Conservation (phyloP, 2,888 invertebrate genomes). For the Bombyx huttoni region DNA sequence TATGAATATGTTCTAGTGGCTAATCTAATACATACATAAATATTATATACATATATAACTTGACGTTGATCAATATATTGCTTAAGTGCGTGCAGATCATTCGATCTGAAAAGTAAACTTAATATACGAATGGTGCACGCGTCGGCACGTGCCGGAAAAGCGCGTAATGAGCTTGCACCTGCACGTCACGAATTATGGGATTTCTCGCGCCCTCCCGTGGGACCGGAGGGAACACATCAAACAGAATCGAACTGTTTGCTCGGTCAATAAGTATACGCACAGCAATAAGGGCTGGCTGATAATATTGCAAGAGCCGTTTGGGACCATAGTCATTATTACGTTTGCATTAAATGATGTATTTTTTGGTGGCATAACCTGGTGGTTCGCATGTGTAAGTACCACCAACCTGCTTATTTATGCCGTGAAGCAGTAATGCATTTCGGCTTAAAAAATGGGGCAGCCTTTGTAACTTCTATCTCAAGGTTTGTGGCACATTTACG, state of each 20-base stretch:
- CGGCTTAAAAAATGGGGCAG: no score
- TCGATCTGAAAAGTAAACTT: conserved; percentile 33
- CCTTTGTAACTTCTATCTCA: no score
- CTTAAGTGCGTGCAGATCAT: conserved; percentile 31
- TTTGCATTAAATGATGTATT: no score
- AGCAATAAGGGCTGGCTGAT: conserved; percentile 46
- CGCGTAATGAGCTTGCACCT: conserved; percentile 69
- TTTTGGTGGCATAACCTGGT: no score
- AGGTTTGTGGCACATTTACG: no score
- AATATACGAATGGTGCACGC: conserved; percentile 31
- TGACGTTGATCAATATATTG: neutral
- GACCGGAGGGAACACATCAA: conserved; percentile 37
- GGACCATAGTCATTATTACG: conserved; percentile 25
- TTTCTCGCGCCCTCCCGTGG: conserved; percentile 72
- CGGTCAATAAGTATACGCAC: conserved; percentile 46
- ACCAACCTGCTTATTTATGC: no score
- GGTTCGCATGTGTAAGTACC: no score
- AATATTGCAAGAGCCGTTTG: conserved; percentile 19
- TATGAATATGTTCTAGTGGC: no score
- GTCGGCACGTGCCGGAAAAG: conserved; percentile 61
- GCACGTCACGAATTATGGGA: conserved; percentile 66
- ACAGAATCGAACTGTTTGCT: conserved; percentile 44
- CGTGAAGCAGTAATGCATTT: no score
- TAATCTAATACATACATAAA: neutral
- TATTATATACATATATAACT: neutral